These are phyloP conservation scores for Dasypus novemcinctus DNA, from an alignment of 2,113 vertebrate genomes.

Conservation along the genomic window DNA sequence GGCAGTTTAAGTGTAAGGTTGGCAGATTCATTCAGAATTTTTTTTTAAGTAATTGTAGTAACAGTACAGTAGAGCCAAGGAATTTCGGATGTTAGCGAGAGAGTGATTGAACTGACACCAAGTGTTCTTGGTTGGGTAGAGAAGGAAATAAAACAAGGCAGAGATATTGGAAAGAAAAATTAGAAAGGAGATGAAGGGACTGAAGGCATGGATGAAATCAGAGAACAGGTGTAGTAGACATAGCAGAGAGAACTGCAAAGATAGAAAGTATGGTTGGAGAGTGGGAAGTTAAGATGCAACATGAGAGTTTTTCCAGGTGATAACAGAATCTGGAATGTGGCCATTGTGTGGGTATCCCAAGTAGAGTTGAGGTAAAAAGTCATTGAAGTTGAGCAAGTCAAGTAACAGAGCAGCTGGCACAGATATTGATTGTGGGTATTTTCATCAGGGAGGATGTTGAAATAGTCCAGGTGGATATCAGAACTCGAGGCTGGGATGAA, in stretches of 20 bases:
- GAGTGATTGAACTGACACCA: not conserved
- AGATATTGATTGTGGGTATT: not conserved
- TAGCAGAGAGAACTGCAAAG: not conserved
- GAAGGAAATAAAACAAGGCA: conserved; percentile 3
- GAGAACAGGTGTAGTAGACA: not conserved
- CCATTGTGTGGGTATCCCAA: not conserved
- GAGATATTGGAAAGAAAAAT: not conserved
- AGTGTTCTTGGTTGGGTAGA: not conserved
- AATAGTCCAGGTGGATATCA: not conserved
- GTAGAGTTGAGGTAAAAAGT: not conserved
- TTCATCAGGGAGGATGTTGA: not conserved
- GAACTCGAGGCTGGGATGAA: not conserved
- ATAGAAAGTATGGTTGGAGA: not conserved
- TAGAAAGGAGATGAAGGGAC: not conserved
- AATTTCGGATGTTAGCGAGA: conserved; percentile 16
- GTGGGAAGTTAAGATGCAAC: not conserved
- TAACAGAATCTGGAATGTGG: not conserved
- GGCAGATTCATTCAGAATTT: not conserved
- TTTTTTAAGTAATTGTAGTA: not conserved
- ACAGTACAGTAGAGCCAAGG: not conserved
- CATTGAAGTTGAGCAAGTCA: not conserved
- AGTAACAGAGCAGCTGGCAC: not conserved
- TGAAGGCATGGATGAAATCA: not conserved
- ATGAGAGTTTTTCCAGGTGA: not conserved
- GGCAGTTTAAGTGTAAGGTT: not conserved